Evolutionary conservation across 2,888 invertebrate genomes (phyloP).

Genomic region (Agrilus cyanescens): DNA sequence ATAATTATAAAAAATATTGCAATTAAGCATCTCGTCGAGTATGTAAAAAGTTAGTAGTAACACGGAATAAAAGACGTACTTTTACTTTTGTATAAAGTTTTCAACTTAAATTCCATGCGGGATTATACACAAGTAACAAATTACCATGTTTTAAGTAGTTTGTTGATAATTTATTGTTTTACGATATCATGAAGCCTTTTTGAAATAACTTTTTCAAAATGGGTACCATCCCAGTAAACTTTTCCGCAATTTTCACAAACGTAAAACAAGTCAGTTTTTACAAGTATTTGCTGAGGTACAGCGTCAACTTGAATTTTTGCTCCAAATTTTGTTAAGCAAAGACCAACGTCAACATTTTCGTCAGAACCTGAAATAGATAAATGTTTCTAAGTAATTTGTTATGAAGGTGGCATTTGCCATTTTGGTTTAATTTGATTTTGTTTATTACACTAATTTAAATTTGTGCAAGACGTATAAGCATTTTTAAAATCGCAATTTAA

Average conservation of each 20-base stretch:
- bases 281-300: conserved; percentile 26
- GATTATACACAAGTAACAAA: no score
- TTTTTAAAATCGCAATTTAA: no score
- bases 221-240: conserved; percentile 54
- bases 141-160: no score
- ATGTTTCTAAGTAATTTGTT: conserved; percentile 14
- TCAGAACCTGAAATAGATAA: conserved; percentile 23
- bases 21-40: not conserved
- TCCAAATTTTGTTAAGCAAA: conserved; percentile 43
- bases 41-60: no score
- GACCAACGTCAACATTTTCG: conserved; percentile 30
- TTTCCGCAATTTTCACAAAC: conserved; percentile 65
- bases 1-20: conserved; percentile 2
- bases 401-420: conserved; percentile 28
- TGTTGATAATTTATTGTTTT: no score
- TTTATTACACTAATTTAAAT: not conserved
- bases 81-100: no score
- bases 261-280: conserved; percentile 42
- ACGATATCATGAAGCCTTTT: conserved; percentile 30
- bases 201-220: conserved; percentile 27
- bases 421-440: conserved; percentile 15
- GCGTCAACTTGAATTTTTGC: conserved; percentile 41
- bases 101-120: no score
- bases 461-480: no score
- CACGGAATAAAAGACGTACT: no score